Conservation (phyloP, 2,888 invertebrate species). For the Nomada flava region DNA sequence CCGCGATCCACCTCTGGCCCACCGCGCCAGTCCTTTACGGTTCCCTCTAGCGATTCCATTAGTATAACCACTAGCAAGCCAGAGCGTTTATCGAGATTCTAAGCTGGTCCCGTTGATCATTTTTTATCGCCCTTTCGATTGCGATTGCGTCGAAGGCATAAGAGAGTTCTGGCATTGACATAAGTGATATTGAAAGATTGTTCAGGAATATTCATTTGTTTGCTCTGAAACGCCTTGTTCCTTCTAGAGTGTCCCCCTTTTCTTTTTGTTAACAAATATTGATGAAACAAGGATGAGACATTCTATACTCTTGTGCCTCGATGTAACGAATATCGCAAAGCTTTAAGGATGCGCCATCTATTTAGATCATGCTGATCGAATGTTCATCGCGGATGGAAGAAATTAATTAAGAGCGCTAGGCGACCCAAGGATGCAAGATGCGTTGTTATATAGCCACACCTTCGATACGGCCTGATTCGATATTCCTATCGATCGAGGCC, state of each 20-base stretch:
- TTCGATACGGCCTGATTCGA: constrained; percentile 49
- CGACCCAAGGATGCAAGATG: constrained; percentile 45
- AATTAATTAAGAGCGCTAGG: background rate
- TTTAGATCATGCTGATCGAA: background rate
- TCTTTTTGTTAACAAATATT: background rate
- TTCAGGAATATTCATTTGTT: background rate
- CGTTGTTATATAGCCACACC: constrained; percentile 23
- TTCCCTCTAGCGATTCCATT: constrained; percentile 18
- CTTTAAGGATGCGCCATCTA: background rate
- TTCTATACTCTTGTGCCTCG: background rate
- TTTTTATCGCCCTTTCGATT: no score
- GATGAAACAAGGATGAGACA: background rate
- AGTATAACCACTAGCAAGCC: constrained; percentile 21
- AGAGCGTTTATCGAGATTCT: constrained; percentile 11
- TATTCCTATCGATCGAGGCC: background rate
- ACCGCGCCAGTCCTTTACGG: background rate
- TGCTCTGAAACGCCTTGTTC: background rate
- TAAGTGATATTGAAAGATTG: no score
- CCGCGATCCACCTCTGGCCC: background rate
- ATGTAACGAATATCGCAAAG: background rate
- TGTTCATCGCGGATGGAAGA: background rate
- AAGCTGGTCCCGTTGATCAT: background rate
- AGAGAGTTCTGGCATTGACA: background rate
- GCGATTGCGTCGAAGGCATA: background rate
- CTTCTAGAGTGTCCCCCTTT: background rate